Conservation (phyloP, 1,140 invertebrate species). For the Zaprionus tsacasi region DNA sequence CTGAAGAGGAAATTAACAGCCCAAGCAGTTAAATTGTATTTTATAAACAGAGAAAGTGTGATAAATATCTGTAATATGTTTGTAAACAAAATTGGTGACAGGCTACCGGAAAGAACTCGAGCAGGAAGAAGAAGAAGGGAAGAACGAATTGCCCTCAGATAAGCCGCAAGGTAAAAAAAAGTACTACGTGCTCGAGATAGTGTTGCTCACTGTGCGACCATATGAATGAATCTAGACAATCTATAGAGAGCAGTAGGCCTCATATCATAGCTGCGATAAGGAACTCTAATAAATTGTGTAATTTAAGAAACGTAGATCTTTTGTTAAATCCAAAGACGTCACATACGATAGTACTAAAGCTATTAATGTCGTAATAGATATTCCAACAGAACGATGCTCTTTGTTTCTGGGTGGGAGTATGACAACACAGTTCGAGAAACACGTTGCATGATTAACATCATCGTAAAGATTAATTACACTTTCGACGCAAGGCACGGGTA, state of each 20-base stretch:
- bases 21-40: conserved; percentile 6
- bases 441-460: conserved; percentile 4
- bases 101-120: conserved; percentile 61
- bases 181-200: conserved; percentile 58
- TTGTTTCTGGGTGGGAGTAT: neutral
- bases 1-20: neutral
- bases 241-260: conserved; percentile 37
- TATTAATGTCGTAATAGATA: neutral
- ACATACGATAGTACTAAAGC: neutral
- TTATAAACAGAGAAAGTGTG: conserved; percentile 18
- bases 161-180: conserved; percentile 27
- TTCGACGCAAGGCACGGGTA: neutral
- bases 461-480: conserved; percentile 20
- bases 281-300: conserved; percentile 23
- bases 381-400: conserved; percentile 2
- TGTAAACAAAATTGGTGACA: conserved; percentile 41
- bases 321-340: conserved; percentile 29
- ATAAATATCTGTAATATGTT: conserved; percentile 41
- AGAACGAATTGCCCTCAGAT: conserved; percentile 32
- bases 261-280: conserved; percentile 29
- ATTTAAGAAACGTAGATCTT: conserved; percentile 21
- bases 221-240: conserved; percentile 50
- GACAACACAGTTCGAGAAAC: conserved; percentile 4
- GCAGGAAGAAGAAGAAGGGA: conserved; percentile 32
- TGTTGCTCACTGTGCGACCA: conserved; percentile 17